Conservation (phyloP, 2,113 vertebrate genomes). For the Potamarius usumacintae region DNA sequence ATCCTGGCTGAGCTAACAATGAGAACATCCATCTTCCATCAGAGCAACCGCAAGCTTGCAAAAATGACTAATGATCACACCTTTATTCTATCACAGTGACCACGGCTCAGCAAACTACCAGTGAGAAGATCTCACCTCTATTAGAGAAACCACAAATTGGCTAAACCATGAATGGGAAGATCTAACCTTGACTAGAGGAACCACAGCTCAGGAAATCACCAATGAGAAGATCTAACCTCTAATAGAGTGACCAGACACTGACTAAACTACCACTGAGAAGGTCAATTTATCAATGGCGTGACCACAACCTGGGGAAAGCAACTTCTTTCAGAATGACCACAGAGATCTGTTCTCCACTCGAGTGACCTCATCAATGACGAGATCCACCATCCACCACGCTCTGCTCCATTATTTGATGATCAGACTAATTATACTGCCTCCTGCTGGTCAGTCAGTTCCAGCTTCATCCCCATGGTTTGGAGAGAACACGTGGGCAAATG, state of each 20-base stretch:
- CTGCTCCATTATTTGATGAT: neutral
- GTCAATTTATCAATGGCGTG: neutral
- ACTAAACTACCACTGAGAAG: neutral
- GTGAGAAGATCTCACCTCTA: neutral
- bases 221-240: neutral
- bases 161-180: neutral
- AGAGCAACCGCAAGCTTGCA: neutral
- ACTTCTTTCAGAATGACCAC: neutral
- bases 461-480: neutral
- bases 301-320: neutral
- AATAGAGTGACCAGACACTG: neutral
- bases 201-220: neutral
- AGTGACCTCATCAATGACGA: neutral
- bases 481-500: neutral
- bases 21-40: neutral
- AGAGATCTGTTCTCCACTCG: neutral
- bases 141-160: neutral
- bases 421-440: neutral
- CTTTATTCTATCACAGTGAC: neutral
- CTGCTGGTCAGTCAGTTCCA: slow-evolving; percentile 18
- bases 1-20: neutral
- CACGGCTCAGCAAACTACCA: neutral
- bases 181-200: neutral
- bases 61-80: neutral
- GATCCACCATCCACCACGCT: neutral